Percentiles rank a stretch among this genome's conserved stretches.
phyloP scores from a whole-genome alignment of 2,113 vertebrate species.

The Okapia johnstoni region DNA sequence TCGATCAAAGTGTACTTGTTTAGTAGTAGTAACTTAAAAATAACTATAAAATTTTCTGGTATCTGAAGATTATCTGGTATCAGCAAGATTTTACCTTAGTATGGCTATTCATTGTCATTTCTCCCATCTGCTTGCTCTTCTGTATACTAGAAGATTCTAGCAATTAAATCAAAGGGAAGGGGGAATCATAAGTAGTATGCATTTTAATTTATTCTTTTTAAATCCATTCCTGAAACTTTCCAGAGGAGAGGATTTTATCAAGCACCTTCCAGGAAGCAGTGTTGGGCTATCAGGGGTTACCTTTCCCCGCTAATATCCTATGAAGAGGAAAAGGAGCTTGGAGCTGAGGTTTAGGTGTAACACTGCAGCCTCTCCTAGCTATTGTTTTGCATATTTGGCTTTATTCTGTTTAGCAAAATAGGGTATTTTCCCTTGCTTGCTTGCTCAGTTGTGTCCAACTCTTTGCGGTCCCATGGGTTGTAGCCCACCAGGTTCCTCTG shows the following conservation, averaged over 20 bases:
- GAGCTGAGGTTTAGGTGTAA: not conserved
- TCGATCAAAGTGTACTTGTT: not conserved
- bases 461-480: not conserved
- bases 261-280: not conserved
- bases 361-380: not conserved
- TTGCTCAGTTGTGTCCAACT: not conserved
- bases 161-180: not conserved
- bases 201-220: not conserved
- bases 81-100: not conserved
- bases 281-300: not conserved
- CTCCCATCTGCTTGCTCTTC: not conserved
- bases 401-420: not conserved
- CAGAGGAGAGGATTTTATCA: not conserved
- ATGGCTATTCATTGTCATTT: not conserved
- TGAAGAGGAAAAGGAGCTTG: not conserved
- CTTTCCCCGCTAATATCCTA: not conserved
- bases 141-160: not conserved
- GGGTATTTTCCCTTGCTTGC: not conserved
- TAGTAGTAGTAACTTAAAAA: not conserved
- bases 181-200: not conserved
- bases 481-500: not conserved
- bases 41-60: not conserved
- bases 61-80: not conserved
- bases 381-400: not conserved
- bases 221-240: not conserved